Percentiles rank a stretch among this genome's conserved stretches.
phyloP scores from a whole-genome alignment of 2,888 invertebrate species.

The Troilus luridus region DNA sequence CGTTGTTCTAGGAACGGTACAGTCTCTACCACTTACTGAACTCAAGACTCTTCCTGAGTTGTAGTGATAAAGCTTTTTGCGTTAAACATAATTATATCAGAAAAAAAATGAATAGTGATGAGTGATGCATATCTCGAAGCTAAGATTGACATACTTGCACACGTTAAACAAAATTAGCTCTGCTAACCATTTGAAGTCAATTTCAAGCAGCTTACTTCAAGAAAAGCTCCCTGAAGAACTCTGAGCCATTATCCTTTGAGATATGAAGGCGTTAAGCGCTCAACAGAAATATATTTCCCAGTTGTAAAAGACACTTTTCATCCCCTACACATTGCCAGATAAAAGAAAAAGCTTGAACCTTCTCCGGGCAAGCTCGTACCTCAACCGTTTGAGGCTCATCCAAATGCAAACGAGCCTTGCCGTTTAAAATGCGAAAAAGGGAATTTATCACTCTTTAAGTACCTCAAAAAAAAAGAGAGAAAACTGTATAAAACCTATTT shows the following conservation, averaged over 20 bases:
- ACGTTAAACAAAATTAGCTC: too few relatives aligned
- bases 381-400: slow-evolving; percentile 5
- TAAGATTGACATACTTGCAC: too few relatives aligned
- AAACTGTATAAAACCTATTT: slow-evolving; percentile 23
- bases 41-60: too few relatives aligned
- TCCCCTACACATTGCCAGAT: not conserved
- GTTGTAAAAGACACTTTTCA: not conserved
- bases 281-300: not conserved
- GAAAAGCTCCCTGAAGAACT: not conserved
- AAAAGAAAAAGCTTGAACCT: not conserved
- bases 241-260: not conserved
- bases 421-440: slow-evolving; percentile 18
- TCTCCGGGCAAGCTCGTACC: not conserved
- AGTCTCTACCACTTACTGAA: too few relatives aligned
- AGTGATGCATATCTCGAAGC: too few relatives aligned
- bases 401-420: not conserved
- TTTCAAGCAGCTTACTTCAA: not conserved
- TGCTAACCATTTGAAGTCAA: not conserved
- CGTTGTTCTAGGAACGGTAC: too few relatives aligned
- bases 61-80: too few relatives aligned
- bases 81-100: too few relatives aligned
- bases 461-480: not conserved
- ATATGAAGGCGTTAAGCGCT: not conserved
- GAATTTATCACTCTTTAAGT: slow-evolving; percentile 25
- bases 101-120: too few relatives aligned